Evolutionary conservation across 2,888 invertebrate species (phyloP).

Genomic region (Papilio protenor): DNA sequence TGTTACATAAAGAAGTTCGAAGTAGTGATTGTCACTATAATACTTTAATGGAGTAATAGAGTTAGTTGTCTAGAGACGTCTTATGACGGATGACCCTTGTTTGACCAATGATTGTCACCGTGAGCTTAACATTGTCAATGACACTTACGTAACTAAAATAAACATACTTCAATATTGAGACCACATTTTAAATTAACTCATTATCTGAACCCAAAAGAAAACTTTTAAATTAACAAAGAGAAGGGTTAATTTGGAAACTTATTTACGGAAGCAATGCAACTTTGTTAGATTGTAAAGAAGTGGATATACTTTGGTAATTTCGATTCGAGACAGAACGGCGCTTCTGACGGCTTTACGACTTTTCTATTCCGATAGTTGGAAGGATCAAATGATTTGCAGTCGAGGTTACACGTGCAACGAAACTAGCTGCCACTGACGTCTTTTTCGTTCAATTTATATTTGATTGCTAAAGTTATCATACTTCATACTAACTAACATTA

Average conservation of each 20-base stretch:
- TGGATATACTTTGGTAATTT: constrained; percentile 43
- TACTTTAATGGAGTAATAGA: constrained; percentile 4
- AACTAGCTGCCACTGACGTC: constrained; percentile 22
- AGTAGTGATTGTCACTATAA: not conserved
- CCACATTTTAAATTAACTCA: not conserved
- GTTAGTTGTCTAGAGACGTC: not conserved
- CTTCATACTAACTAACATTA: no score
- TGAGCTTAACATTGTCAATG: not conserved
- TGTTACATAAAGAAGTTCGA: constrained; percentile 6
- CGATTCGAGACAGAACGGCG: constrained; percentile 52
- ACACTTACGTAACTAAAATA: not conserved
- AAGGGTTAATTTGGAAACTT: not conserved
- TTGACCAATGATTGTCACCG: not conserved
- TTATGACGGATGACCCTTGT: not conserved
- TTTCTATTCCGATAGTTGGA: constrained; percentile 42
- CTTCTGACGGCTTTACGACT: constrained; percentile 49
- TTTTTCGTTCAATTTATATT: not conserved
- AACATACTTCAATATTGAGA: not conserved
- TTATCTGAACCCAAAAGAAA: not conserved
- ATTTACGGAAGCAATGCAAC: constrained; percentile 41
- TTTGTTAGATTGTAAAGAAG: constrained; percentile 40
- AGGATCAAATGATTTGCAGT: constrained; percentile 44
- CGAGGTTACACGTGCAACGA: constrained; percentile 32
- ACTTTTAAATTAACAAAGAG: not conserved
- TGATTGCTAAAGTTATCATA: no score